Evolutionary conservation across 2,113 vertebrate genomes (phyloP).

Genomic region (Sorex fumeus): DNA sequence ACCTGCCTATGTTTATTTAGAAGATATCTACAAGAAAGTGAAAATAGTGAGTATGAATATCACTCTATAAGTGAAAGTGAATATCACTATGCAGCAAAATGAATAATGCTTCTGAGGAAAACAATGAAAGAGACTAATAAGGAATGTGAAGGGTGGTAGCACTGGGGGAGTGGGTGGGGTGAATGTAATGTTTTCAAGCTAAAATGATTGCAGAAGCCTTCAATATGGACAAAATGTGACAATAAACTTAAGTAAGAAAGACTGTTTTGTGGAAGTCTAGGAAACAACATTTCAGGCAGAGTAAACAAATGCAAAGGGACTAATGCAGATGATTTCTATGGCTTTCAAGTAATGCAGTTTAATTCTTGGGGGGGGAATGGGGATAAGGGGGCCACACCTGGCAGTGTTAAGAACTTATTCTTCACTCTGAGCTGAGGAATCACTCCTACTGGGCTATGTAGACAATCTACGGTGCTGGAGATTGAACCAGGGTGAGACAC

Average conservation of each 20-base stretch:
- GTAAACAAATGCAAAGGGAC: neutral
- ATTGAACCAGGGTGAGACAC: too few species aligned
- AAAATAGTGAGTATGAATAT: too few species aligned
- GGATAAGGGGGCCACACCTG: too few species aligned
- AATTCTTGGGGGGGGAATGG: too few species aligned
- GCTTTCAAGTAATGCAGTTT: neutral
- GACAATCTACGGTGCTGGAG: too few species aligned
- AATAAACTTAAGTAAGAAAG: neutral
- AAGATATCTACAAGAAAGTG: neutral
- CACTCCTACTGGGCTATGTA: too few species aligned
- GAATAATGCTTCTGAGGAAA: neutral
- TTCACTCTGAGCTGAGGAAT: too few species aligned
- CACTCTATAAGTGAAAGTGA: too few species aligned
- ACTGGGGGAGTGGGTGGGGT: rapidly evolving
- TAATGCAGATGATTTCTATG: neutral
- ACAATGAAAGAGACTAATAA: slow-evolving; percentile 1
- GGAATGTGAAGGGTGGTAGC: neutral
- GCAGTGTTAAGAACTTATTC: too few species aligned
- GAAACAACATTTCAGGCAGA: neutral
- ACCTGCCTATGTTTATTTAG: neutral
- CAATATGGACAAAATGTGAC: slow-evolving; percentile 7
- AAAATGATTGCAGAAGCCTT: neutral
- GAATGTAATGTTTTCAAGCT: neutral
- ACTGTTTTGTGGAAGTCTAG: neutral
- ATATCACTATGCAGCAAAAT: neutral